Evolutionary conservation across 2,113 vertebrate genomes (phyloP).

Genomic region (Oncorhynchus masou): DNA sequence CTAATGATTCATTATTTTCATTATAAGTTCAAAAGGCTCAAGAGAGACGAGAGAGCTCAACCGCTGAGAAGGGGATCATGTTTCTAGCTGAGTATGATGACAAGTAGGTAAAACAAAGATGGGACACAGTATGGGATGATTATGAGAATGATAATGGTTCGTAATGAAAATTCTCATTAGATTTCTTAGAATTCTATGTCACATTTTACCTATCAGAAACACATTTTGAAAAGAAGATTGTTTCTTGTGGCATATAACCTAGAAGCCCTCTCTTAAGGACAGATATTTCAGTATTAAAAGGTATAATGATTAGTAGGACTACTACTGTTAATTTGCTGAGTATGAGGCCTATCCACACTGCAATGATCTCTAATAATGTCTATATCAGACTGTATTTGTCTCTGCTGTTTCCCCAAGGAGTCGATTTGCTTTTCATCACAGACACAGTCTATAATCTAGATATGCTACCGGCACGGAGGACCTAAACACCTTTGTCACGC

Average conservation of each 20-base stretch:
- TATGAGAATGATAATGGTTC: constrained; percentile 14
- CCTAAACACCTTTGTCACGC: background rate
- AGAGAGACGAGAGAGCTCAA: constrained; percentile 25
- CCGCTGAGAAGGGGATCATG: constrained; percentile 16
- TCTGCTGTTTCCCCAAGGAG: background rate
- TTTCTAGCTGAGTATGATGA: background rate
- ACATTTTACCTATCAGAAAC: background rate
- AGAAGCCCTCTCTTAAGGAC: background rate
- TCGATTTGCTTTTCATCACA: background rate
- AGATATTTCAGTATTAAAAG: background rate
- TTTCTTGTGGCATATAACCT: constrained; percentile 2
- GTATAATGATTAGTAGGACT: background rate
- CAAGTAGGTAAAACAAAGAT: constrained; percentile 19
- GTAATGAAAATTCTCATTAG: constrained; percentile 25
- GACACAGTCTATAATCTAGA: constrained; percentile 3
- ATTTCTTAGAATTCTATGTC: background rate
- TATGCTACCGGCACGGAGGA: background rate
- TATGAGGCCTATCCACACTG: background rate
- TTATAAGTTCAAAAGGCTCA: constrained; percentile 41
- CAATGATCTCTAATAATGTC: background rate
- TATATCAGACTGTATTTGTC: background rate
- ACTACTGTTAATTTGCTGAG: background rate
- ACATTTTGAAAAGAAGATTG: constrained; percentile 1
- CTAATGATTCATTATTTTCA: constrained; percentile 56
- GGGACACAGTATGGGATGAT: background rate